A percentile compares a stretch with the other conserved stretches of the same genome.
These are phyloP conservation scores for Australoheros facetus DNA, from an alignment of 2,797 vertebrate species.

Conservation along the genomic window DNA sequence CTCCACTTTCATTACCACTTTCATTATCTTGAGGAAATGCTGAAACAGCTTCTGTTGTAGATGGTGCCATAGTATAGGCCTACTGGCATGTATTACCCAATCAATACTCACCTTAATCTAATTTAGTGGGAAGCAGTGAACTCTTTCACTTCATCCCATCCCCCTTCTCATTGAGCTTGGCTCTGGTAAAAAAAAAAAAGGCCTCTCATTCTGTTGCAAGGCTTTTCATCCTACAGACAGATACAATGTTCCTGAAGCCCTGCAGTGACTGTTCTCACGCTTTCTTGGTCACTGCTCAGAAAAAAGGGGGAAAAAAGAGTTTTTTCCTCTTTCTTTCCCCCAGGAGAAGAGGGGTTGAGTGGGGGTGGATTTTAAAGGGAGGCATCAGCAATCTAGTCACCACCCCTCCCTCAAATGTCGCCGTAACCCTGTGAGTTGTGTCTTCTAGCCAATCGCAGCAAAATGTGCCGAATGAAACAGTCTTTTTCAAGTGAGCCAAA, in stretches of 20 bases:
- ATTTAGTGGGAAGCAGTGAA: slow-evolving; percentile 74
- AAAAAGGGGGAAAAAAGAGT: slow-evolving; percentile 46
- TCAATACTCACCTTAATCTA: slow-evolving; percentile 77
- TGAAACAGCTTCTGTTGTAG: slow-evolving; percentile 58
- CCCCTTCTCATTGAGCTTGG: slow-evolving; percentile 40
- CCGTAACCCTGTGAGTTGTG: slow-evolving; percentile 29
- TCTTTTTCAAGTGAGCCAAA: slow-evolving; percentile 38
- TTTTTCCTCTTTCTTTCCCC: slow-evolving; percentile 56
- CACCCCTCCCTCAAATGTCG: slow-evolving; percentile 41
- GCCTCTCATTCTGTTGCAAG: slow-evolving; percentile 59
- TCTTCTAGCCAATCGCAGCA: slow-evolving; percentile 23
- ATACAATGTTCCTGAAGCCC: slow-evolving; percentile 76
- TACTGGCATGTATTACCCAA: slow-evolving; percentile 70
- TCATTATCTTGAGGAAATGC: slow-evolving; percentile 59
- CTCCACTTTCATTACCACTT: slow-evolving; percentile 59
- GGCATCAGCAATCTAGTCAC: slow-evolving; percentile 49
- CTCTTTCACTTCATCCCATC: slow-evolving; percentile 54
- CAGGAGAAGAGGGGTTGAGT: slow-evolving; percentile 31
- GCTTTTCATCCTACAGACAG: slow-evolving; percentile 77
- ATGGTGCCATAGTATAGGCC: slow-evolving; percentile 34
- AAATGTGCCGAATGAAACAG: slow-evolving; percentile 54
- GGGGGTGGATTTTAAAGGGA: slow-evolving; percentile 23
- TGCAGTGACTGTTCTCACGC: slow-evolving; percentile 76
- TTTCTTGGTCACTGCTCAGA: slow-evolving; percentile 55
- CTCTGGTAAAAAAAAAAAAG: slow-evolving; percentile 41